These are phyloP conservation scores for Brotogeris chrysoptera DNA, from an alignment of 2,797 vertebrate genomes.

Conservation along the genomic window DNA sequence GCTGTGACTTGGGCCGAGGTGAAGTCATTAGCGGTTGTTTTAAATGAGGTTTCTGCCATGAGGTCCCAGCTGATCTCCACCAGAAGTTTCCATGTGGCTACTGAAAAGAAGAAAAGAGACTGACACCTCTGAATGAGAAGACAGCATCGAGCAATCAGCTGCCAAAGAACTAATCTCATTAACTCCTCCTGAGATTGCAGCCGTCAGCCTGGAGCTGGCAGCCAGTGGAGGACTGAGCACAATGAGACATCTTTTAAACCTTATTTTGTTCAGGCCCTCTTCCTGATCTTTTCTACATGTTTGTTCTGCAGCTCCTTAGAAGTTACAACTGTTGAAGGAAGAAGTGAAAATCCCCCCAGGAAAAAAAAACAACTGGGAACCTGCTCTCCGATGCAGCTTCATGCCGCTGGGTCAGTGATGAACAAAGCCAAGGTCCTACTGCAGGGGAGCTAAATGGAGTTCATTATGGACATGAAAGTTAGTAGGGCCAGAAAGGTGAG, in stretches of 20 bases:
- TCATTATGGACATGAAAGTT: constrained; percentile 70
- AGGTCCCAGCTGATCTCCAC: neutral
- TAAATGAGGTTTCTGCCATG: neutral
- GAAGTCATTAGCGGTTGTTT: constrained; percentile 21
- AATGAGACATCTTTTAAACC: constrained; percentile 36
- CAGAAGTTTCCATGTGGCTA: neutral
- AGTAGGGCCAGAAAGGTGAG: constrained; percentile 61
- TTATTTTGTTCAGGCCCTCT: constrained; percentile 46
- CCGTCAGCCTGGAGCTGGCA: neutral
- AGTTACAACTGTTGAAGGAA: constrained; percentile 41
- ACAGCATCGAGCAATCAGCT: neutral
- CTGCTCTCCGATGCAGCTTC: constrained; percentile 37
- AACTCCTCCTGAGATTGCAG: constrained; percentile 31
- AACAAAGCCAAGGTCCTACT: constrained; percentile 59
- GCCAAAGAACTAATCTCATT: constrained; percentile 16
- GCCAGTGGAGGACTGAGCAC: neutral
- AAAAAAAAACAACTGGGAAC: neutral
- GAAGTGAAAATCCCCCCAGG: constrained; percentile 18
- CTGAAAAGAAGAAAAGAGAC: neutral
- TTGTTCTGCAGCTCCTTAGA: constrained; percentile 30
- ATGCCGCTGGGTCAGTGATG: constrained; percentile 48
- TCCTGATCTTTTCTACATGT: constrained; percentile 31
- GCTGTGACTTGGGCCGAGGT: neutral
- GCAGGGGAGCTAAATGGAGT: constrained; percentile 69
- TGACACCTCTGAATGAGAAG: neutral